Evolutionary conservation across 2,888 invertebrate genomes (phyloP).

Genomic region (Euplagia quadripunctaria): DNA sequence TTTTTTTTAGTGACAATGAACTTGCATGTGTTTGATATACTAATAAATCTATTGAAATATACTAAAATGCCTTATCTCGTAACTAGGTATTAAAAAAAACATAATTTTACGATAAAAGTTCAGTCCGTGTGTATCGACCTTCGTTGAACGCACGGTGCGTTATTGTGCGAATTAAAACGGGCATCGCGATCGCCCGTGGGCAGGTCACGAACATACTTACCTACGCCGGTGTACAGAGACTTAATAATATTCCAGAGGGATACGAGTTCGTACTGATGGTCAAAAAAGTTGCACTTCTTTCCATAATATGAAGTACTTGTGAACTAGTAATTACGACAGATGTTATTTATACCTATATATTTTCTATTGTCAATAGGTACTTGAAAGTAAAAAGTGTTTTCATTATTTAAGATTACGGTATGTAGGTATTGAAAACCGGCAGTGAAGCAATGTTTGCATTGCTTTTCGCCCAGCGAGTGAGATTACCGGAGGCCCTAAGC

Average conservation of each 20-base stretch:
- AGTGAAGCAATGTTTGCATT: too few species aligned
- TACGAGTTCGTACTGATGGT: not conserved
- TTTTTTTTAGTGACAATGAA: too few species aligned
- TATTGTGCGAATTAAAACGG: constrained; percentile 78
- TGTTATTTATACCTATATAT: not conserved
- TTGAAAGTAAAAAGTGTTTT: not conserved
- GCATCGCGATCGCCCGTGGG: constrained; percentile 67
- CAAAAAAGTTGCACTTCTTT: not conserved
- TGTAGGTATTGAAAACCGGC: too few species aligned
- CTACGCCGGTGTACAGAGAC: constrained; percentile 32
- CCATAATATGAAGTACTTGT: not conserved
- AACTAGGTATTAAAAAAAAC: not conserved
- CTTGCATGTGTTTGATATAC: too few species aligned
- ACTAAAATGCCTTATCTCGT: too few species aligned
- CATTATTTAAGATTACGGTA: too few species aligned
- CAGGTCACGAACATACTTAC: constrained; percentile 63
- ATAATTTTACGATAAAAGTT: not conserved
- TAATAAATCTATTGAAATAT: too few species aligned
- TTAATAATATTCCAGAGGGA: constrained; percentile 35
- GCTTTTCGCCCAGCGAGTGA: too few species aligned
- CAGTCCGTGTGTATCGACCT: constrained; percentile 20
- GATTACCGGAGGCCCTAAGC: too few species aligned
- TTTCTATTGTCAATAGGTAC: not conserved
- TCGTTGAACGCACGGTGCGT: constrained; percentile 62
- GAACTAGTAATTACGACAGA: not conserved